These are phyloP conservation scores for Ophonus ardosiacus DNA, from an alignment of 2,888 invertebrate species.

Conservation along the genomic window DNA sequence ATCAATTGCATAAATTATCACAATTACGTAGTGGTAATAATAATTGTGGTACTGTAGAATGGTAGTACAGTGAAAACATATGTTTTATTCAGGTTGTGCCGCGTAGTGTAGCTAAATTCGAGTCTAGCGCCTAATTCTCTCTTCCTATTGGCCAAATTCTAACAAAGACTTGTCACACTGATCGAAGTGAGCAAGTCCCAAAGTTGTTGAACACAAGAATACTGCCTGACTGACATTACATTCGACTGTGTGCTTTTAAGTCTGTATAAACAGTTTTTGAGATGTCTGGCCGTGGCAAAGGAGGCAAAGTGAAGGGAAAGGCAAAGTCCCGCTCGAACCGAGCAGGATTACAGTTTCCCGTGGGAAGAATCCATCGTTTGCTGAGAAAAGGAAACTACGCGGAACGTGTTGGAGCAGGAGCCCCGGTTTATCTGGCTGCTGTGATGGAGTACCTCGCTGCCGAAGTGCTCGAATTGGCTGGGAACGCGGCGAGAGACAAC, in stretches of 20 bases:
- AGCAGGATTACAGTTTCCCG: slow-evolving; percentile 80
- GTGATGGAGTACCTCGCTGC: slow-evolving; percentile 84
- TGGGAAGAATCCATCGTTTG: slow-evolving; percentile 80
- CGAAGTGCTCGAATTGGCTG: slow-evolving; percentile 83
- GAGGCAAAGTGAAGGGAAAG: slow-evolving; percentile 75
- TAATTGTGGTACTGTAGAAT: background rate
- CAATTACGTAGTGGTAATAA: background rate
- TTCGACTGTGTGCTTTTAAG: background rate
- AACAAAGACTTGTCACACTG: background rate
- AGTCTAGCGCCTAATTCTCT: background rate
- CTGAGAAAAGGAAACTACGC: slow-evolving; percentile 82
- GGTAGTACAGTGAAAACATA: background rate
- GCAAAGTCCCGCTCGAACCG: slow-evolving; percentile 77
- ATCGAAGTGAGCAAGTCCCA: background rate
- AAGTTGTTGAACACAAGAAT: background rate
- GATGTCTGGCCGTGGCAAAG: slow-evolving; percentile 75
- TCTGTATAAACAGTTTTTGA: background rate
- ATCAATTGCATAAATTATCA: no score
- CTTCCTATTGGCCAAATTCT: background rate
- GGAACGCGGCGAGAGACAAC: slow-evolving; percentile 84
- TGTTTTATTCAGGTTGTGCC: background rate
- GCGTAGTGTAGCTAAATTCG: background rate
- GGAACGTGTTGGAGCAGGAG: slow-evolving; percentile 79
- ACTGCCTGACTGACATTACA: background rate
- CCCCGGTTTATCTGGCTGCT: slow-evolving; percentile 78